These are phyloP conservation scores for zebrafish (Danio rerio) DNA, from an alignment of 2,113 vertebrate species.

Conservation along the genomic window DNA sequence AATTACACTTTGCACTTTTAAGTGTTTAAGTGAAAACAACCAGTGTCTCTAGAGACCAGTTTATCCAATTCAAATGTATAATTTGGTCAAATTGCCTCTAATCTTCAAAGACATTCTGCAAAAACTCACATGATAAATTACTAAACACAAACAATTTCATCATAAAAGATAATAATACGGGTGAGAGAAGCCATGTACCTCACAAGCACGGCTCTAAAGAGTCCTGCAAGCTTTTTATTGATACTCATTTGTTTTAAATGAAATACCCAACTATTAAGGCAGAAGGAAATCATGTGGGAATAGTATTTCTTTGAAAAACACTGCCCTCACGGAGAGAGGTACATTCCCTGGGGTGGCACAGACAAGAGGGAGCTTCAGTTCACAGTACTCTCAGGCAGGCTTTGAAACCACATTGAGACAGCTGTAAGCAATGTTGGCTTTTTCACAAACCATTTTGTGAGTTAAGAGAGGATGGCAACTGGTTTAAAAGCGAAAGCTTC, in stretches of 20 bases:
- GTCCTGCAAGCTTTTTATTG: not conserved
- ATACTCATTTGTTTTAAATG: not conserved
- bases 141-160: not conserved
- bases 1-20: constrained; percentile 60
- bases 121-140: not conserved
- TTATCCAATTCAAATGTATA: constrained; percentile 46
- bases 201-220: too few species aligned
- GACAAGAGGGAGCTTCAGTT: constrained; percentile 22
- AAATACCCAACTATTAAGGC: not conserved
- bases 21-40: constrained; percentile 39
- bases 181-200: not conserved
- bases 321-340: constrained; percentile 29
- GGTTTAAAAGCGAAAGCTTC: constrained; percentile 26
- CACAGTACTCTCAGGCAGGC: constrained; percentile 31
- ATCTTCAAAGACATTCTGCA: constrained; percentile 17
- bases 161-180: not conserved
- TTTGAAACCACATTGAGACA: constrained; percentile 27
- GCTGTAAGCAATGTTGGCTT: constrained; percentile 15
- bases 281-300: not conserved
- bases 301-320: constrained; percentile 3
- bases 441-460: constrained; percentile 27
- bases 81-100: not conserved
- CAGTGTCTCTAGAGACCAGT: constrained; percentile 25
- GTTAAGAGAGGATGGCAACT: constrained; percentile 29
- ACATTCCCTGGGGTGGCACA: constrained; percentile 13